Conservation (phyloP, 2,888 invertebrate species). For the Pterostichus niger region DNA sequence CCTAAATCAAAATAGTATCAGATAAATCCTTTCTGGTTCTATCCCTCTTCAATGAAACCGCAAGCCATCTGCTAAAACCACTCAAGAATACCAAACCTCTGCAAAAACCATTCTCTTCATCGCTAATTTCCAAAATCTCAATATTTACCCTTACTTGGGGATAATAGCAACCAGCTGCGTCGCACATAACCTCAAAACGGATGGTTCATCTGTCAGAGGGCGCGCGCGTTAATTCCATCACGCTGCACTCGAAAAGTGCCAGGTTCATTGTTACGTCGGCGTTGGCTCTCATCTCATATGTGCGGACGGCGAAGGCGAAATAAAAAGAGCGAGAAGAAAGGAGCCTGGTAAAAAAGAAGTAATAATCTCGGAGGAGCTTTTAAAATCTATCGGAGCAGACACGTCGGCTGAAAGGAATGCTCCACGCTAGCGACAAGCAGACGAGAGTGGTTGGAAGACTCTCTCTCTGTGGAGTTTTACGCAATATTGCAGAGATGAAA, state of each 20-base stretch:
- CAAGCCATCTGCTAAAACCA: slow-evolving; percentile 31
- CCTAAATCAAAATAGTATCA: neutral
- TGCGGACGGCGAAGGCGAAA: slow-evolving; percentile 42
- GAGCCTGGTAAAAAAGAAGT: slow-evolving; percentile 70
- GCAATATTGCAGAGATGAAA: slow-evolving; percentile 58
- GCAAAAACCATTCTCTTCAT: slow-evolving; percentile 13
- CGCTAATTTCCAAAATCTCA: slow-evolving; percentile 51
- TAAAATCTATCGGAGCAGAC: slow-evolving; percentile 70
- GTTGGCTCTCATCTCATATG: slow-evolving; percentile 42
- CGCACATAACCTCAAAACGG: slow-evolving; percentile 38
- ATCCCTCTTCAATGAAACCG: slow-evolving; percentile 5
- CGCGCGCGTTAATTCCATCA: slow-evolving; percentile 62
- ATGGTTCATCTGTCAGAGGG: slow-evolving; percentile 33
- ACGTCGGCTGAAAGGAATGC: slow-evolving; percentile 70
- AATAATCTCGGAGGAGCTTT: slow-evolving; percentile 70
- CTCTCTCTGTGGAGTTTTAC: slow-evolving; percentile 23
- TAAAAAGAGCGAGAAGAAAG: slow-evolving; percentile 68
- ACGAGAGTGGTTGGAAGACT: slow-evolving; percentile 8
- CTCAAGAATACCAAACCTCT: slow-evolving; percentile 7
- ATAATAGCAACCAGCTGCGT: slow-evolving; percentile 60
- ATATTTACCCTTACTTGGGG: slow-evolving; percentile 49
- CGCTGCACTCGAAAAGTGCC: slow-evolving; percentile 64
- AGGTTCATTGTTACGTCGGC: slow-evolving; percentile 57
- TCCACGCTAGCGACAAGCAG: slow-evolving; percentile 8
- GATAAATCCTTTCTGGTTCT: neutral